A percentile compares a stretch with the other conserved stretches of the same genome.
Conservation (phyloP, 2,888 invertebrate genomes). For the Eudemis profundana region DNA sequence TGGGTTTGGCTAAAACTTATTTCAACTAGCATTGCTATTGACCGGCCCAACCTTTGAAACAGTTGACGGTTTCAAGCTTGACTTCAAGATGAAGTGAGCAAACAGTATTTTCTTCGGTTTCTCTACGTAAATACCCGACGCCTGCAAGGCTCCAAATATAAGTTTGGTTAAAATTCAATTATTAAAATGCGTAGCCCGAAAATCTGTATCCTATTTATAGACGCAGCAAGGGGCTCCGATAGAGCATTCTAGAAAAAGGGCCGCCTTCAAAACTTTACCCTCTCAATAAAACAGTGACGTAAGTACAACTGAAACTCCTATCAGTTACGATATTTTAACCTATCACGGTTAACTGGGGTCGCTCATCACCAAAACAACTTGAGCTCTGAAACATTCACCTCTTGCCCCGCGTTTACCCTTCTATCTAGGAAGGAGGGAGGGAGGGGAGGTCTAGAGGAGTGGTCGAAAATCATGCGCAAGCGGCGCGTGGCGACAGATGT, state of each 20-base stretch:
- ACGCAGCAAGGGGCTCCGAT: constrained; percentile 72
- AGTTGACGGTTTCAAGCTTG: no score
- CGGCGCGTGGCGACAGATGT: constrained; percentile 81
- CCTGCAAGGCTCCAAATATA: constrained; percentile 34
- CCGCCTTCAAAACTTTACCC: constrained; percentile 50
- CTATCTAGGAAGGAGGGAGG: constrained; percentile 43
- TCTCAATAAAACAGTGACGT: not conserved
- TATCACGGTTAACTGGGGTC: constrained; percentile 47
- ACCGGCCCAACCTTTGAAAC: no score
- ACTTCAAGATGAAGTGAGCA: no score
- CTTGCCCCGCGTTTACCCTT: constrained; percentile 43
- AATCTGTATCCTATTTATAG: constrained; percentile 63
- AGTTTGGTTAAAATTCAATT: constrained; percentile 27
- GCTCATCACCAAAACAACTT: constrained; percentile 35
- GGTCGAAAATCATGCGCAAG: constrained; percentile 62
- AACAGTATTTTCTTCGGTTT: not conserved
- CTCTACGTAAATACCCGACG: constrained; percentile 47
- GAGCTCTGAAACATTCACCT: constrained; percentile 38
- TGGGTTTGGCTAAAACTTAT: no score
- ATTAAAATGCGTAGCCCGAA: constrained; percentile 35
- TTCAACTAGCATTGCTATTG: no score
- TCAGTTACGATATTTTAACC: constrained; percentile 4
- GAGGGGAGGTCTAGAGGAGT: constrained; percentile 57
- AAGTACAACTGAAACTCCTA: not conserved
- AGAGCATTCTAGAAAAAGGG: constrained; percentile 70